Base-by-base conservation (phyloP, 1,140 invertebrate species). In the Heliconius congener region DNA sequence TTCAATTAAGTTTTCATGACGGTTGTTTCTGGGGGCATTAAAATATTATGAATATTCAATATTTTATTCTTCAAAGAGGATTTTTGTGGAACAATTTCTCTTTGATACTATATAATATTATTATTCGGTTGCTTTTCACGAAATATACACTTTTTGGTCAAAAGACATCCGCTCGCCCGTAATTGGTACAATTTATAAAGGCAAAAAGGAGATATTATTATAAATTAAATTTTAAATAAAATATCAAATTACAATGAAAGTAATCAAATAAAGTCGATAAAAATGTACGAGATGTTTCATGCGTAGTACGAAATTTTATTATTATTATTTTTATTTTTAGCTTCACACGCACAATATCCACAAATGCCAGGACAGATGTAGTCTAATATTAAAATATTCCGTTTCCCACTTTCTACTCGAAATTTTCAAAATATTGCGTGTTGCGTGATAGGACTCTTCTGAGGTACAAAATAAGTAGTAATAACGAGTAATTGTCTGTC, bases 31-130 rank as follows among this genome's bases (percentile, higher is more conserved):
- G 11, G 71, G 18, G 71, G 71, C 71, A 71, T 71, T 71, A 71
- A 71, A 39, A 71, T 71, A 71, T 71, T 39, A 71, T 71, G 71
- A 71, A 71, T 71, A 71, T 71, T 71, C 71, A 71, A 71, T 71
- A 71, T 71, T 71, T 71, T 71, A 6, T 71, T 39, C 71, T 71
- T 71, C 71, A 71, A 71, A 71, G 71, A 37, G 34, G 37, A 71
- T 71, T 71, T 71, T 71, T 71, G 8, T 39, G 30, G 37, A 39
- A 71, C 71, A 71, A 71, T 71, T 71, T 71, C 37, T 19, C 71
- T 71, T 71, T 71, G 71, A 71, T 71, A 71, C 27, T 27, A 66
- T 66, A 30, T 30, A 66, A 66, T 66, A 66, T 66, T 66, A 66
- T 66, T 66, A 27, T 3, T 66, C 27, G 13, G n/a, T 3, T 66